Percentiles rank a stretch among this genome's conserved stretches.
Conservation (phyloP, 2,888 invertebrate species). For the Platynereis dumerilii region DNA sequence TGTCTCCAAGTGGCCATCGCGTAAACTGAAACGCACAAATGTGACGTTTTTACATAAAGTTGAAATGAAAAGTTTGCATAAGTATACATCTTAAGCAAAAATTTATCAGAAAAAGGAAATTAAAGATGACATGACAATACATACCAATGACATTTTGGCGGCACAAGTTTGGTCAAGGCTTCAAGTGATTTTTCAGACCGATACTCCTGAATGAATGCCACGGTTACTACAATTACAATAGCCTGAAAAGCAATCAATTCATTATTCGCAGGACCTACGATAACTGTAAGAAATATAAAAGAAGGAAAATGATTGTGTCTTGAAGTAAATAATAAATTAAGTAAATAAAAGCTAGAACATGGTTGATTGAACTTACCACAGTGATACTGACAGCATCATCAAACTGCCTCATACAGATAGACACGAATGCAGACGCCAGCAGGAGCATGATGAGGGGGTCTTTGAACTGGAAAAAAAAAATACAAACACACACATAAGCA, state of each 20-base stretch:
- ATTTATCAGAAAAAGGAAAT: background rate
- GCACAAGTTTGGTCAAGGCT: constrained; percentile 95
- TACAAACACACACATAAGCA: too few relatives aligned
- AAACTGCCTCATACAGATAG: constrained; percentile 93
- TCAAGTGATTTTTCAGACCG: constrained; percentile 97
- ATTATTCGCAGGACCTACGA: background rate
- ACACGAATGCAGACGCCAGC: constrained; percentile 91
- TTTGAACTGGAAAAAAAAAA: constrained; percentile 78
- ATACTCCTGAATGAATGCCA: constrained; percentile 95
- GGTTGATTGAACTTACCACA: constrained; percentile 89
- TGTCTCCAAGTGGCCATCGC: constrained; percentile 85
- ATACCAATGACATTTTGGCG: constrained; percentile 88
- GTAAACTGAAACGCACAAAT: constrained; percentile 69
- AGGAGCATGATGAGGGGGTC: constrained; percentile 95
- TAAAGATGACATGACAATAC: constrained; percentile 23
- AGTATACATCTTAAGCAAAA: background rate
- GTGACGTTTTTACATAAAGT: constrained; percentile 3
- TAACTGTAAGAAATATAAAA: constrained; percentile 15
- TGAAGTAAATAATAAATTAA: too few relatives aligned
- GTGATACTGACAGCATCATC: constrained; percentile 99
- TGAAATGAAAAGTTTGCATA: constrained; percentile 7
- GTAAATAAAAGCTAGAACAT: too few relatives aligned
- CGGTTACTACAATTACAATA: constrained; percentile 92
- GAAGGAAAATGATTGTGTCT: too few relatives aligned
- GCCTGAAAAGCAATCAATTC: constrained; percentile 65